Conservation (phyloP, 2,888 invertebrate species). For the Dione vanillae region DNA sequence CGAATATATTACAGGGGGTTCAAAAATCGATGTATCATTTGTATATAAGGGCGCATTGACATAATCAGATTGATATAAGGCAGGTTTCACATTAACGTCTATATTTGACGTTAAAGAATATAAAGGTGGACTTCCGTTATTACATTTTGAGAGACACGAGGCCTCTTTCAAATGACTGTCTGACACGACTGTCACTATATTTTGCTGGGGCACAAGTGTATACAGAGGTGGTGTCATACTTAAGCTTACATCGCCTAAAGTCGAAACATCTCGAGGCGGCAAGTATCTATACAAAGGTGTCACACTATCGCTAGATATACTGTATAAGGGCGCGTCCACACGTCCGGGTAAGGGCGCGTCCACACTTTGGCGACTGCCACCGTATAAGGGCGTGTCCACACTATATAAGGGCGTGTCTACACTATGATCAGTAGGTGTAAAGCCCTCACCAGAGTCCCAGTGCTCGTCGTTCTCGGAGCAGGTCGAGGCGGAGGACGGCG, state of each 20-base stretch:
- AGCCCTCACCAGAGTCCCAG: constrained; percentile 91
- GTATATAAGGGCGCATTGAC: background rate
- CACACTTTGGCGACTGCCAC: background rate
- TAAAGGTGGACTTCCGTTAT: constrained; percentile 1
- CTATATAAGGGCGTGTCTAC: constrained; percentile 21
- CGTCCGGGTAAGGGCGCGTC: background rate
- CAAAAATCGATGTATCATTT: background rate
- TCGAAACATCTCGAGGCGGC: background rate
- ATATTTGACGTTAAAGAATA: background rate
- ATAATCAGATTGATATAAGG: constrained; percentile 6
- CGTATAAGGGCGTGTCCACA: background rate
- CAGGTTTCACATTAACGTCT: background rate
- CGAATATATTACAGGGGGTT: background rate
- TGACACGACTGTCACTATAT: background rate
- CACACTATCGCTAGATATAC: background rate
- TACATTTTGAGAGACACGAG: background rate
- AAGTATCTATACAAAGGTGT: constrained; percentile 1
- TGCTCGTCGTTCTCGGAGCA: constrained; percentile 79
- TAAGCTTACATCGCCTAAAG: background rate
- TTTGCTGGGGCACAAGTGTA: background rate
- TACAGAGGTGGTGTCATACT: constrained; percentile 16
- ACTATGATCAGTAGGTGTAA: constrained; percentile 18
- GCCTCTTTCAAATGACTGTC: constrained; percentile 4
- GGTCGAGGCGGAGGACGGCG: constrained; percentile 59
- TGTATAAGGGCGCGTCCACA: background rate